These are phyloP conservation scores for Calliopum simillimum DNA, from an alignment of 2,888 invertebrate genomes.

Conservation along the genomic window DNA sequence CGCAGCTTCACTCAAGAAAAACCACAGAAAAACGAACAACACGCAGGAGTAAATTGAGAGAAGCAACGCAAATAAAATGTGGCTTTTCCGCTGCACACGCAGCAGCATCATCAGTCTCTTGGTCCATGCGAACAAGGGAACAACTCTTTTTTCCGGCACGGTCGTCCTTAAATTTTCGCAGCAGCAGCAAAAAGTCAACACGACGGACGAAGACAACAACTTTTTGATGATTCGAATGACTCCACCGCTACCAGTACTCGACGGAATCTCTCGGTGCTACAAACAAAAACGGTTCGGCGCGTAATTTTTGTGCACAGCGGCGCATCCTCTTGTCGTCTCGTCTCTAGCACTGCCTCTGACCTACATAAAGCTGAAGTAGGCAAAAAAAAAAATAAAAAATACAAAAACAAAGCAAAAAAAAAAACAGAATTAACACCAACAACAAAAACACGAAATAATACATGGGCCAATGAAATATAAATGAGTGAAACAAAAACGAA, in stretches of 20 bases:
- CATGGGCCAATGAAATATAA: too few species aligned
- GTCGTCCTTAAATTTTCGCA: too few species aligned
- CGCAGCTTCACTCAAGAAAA: too few species aligned
- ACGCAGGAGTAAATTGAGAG: too few species aligned
- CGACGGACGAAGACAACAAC: slow-evolving; percentile 10
- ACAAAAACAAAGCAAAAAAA: too few species aligned
- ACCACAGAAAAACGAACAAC: too few species aligned
- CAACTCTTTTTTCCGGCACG: too few species aligned
- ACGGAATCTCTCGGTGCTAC: slow-evolving; percentile 22
- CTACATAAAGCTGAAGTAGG: not conserved
- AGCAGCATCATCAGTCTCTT: too few species aligned
- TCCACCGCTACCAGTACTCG: slow-evolving; percentile 14
- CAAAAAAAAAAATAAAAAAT: not conserved
- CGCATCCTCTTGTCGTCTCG: not conserved
- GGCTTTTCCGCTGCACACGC: too few species aligned
- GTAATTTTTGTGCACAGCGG: slow-evolving; percentile 6
- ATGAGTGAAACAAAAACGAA: too few species aligned
- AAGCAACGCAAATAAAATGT: too few species aligned
- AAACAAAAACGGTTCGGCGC: slow-evolving; percentile 16
- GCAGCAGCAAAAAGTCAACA: slow-evolving; percentile 1
- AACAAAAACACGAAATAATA: not conserved
- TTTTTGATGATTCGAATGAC: not conserved
- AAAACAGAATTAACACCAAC: not conserved
- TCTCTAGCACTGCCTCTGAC: slow-evolving; percentile 1
- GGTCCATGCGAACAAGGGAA: too few species aligned